A percentile compares a stretch with the other conserved stretches of the same genome.
These are phyloP conservation scores for Apotomis capreana DNA, from an alignment of 2,888 invertebrate species.

Conservation along the genomic window DNA sequence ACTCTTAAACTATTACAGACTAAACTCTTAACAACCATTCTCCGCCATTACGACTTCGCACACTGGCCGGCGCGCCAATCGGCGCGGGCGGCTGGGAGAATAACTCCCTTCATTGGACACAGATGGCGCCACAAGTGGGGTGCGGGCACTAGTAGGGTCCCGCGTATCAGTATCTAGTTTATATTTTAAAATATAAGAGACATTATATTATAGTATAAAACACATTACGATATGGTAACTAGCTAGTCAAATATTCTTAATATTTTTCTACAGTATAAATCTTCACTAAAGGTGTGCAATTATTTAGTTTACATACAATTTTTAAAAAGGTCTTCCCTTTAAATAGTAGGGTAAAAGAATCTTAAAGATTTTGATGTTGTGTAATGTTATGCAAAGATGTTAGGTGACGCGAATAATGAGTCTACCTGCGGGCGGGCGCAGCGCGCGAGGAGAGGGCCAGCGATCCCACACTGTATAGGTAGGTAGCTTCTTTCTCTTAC, in stretches of 20 bases:
- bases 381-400: slow-evolving; percentile 29
- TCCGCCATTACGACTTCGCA: too few relatives aligned
- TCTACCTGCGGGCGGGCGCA: too few relatives aligned
- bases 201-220: slow-evolving; percentile 17
- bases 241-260: slow-evolving; percentile 42
- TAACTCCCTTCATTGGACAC: too few relatives aligned
- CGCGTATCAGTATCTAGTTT: too few relatives aligned
- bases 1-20: too few relatives aligned
- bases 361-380: slow-evolving; percentile 38
- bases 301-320: slow-evolving; percentile 23
- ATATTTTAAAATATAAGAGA: slow-evolving; percentile 29
- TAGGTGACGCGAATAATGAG: too few relatives aligned
- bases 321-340: slow-evolving; percentile 32
- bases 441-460: too few relatives aligned
- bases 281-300: slow-evolving; percentile 36
- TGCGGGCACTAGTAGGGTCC: too few relatives aligned
- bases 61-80: too few relatives aligned
- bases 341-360: slow-evolving; percentile 11
- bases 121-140: too few relatives aligned
- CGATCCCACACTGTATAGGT: neutral
- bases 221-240: slow-evolving; percentile 37
- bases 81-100: too few relatives aligned
- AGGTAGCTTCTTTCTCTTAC: neutral
- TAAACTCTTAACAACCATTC: too few relatives aligned
- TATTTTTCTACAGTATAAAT: slow-evolving; percentile 40